Percentiles rank a stretch among this genome's conserved stretches.
Conservation (phyloP, 2,797 vertebrate species). For the Dicrostonyx torquatus region DNA sequence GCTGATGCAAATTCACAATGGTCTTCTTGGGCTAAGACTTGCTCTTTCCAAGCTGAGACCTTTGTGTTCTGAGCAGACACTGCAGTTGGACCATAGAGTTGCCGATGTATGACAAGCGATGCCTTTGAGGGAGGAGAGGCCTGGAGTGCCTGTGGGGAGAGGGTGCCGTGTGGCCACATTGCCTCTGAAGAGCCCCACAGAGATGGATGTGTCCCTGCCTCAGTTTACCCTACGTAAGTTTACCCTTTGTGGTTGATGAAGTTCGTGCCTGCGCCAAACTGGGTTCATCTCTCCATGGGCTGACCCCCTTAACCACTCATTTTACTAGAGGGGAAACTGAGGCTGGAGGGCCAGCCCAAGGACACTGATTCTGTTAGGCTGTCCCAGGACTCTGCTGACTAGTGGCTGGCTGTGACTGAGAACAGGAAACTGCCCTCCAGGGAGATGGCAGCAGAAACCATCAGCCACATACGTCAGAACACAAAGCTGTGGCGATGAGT, state of each 20-base stretch:
- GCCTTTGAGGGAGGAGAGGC: too few species aligned
- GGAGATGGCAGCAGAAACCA: neutral
- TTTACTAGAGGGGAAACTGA: neutral
- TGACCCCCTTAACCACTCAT: neutral
- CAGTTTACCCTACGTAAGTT: neutral
- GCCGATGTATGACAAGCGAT: neutral
- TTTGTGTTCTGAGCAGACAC: neutral
- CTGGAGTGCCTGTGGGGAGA: neutral
- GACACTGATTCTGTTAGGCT: too few species aligned
- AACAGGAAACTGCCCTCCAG: neutral
- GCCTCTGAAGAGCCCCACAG: neutral
- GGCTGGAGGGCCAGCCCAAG: neutral
- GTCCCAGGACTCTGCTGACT: neutral
- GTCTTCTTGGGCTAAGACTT: neutral
- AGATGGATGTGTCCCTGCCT: neutral
- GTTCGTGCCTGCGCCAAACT: neutral
- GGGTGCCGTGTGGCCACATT: fast-evolving
- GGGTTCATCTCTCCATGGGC: neutral
- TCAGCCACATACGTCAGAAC: neutral
- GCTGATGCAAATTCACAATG: neutral
- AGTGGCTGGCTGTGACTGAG: too few species aligned
- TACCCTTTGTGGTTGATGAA: neutral
- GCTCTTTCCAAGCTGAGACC: neutral
- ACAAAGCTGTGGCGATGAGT: neutral
- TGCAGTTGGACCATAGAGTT: fast-evolving